phyloP scores from a whole-genome alignment of 2,113 vertebrate species.

The Brachionichthys hirsutus region DNA sequence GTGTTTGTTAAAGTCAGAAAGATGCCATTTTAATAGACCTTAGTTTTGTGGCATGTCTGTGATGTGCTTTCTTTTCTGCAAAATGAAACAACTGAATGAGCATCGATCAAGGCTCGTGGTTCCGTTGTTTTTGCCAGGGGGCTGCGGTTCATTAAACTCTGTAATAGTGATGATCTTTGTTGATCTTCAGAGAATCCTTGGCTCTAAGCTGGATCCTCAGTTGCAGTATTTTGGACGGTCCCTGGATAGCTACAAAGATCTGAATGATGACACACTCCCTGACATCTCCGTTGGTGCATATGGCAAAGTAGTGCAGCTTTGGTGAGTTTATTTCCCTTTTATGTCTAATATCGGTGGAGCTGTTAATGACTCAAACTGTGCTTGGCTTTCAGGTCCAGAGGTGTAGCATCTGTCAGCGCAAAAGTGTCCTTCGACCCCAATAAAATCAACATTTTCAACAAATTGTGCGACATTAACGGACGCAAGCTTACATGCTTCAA shows the following conservation, averaged over 20 bases:
- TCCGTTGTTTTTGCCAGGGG: too few species aligned
- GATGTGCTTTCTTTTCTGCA: too few species aligned
- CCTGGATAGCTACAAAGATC: conserved; percentile 83
- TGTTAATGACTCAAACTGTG: conserved; percentile 8
- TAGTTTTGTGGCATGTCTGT: too few species aligned
- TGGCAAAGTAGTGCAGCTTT: conserved; percentile 88
- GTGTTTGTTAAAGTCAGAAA: too few species aligned
- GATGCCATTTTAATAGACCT: too few species aligned
- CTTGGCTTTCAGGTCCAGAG: conserved; percentile 83
- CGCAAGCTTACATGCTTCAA: conserved; percentile 65
- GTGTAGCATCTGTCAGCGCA: conserved; percentile 81
- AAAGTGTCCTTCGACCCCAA: conserved; percentile 81
- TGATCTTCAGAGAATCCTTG: conserved; percentile 83
- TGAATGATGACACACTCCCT: conserved; percentile 84
- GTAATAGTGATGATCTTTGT: background rate
- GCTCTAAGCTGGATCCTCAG: conserved; percentile 77
- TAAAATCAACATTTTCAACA: conserved; percentile 86
- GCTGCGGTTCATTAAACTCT: background rate
- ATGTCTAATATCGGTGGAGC: background rate
- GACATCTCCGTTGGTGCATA: conserved; percentile 88
- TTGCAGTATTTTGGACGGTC: conserved; percentile 90
- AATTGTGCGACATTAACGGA: conserved; percentile 80
- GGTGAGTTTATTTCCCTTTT: conserved; percentile 74
- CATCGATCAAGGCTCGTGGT: too few species aligned
- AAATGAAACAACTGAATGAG: too few species aligned